Base-by-base conservation (phyloP, 1,140 invertebrate species). In the Leptopilina boulardi region DNA sequence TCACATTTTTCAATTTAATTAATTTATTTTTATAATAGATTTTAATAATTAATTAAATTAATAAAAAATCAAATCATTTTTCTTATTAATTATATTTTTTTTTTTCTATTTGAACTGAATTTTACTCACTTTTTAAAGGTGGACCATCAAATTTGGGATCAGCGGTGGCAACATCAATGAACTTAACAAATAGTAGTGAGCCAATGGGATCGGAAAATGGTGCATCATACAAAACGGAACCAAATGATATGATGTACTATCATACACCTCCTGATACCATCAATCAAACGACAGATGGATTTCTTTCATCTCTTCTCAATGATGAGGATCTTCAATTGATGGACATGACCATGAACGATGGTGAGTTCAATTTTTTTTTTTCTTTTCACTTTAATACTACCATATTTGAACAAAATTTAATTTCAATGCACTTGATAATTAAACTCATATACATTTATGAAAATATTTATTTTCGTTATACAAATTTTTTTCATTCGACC, bases 291-390 rank as follows among this genome's bases (percentile, higher is more conserved):
- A 94, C 94, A 13, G 96, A 97, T 84, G 96, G 95, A 38, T 96
- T 97, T 85, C 93, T 97, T 21, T 96, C 96, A 77, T 96, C 96
- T 0, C 94, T 97, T 81, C 92, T 97, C 42, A 96, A 96, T 83
- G 96, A 97, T 81, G 96, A 97, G 83, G 96, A 97, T 87, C 89
- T 97, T 23, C 96, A 96, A 82, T 91, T 97, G 26, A 96, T 97
- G 96, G 96, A 97, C 82, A 96, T 97, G 95, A 95, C 95, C 54
- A 94, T 96, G 92, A 96, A 94, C 86, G 96, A 97, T 89, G 95
- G 96, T 97, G 89, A 93, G 94, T 92, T 77, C 13, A 19, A n/a
- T 51, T 42, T n/a, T n/a, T n/a, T n/a, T n/a, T n/a, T n/a, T n/a
- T n/a, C n/a, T n/a, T n/a, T 59, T 38, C 75, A 26, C 73, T 71